These are phyloP conservation scores for Gallinago nigripennis DNA, from an alignment of 2,797 vertebrate species.

Conservation along the genomic window DNA sequence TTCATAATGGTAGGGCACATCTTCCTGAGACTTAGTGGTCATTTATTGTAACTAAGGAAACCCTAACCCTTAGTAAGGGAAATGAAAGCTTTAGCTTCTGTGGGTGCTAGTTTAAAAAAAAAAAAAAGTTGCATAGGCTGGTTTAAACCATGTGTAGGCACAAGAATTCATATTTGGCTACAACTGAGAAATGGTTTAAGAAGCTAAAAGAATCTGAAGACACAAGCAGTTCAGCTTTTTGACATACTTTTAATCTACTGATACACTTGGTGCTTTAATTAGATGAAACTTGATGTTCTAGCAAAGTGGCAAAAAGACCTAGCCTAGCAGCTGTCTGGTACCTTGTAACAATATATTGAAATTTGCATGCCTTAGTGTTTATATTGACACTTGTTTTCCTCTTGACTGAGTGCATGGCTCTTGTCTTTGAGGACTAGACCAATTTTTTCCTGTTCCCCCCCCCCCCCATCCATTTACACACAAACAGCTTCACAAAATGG, in stretches of 20 bases:
- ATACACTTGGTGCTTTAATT: not conserved
- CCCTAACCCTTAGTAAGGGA: not conserved
- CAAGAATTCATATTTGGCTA: not conserved
- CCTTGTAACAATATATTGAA: not conserved
- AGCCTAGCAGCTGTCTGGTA: not conserved
- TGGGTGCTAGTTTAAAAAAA: not conserved
- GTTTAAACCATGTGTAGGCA: not conserved
- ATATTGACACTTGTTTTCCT: not conserved
- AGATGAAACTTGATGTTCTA: not conserved
- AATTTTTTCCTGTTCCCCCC: not conserved
- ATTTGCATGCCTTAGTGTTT: not conserved
- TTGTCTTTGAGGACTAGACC: not conserved
- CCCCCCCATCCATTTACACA: rapidly evolving
- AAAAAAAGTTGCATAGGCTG: not conserved
- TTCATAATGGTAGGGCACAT: not conserved
- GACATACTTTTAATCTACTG: not conserved
- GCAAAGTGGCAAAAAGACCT: not conserved
- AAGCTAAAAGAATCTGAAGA: not conserved
- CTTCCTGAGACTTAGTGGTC: not conserved
- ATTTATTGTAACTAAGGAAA: not conserved
- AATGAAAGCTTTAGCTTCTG: not conserved
- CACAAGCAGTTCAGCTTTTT: not conserved
- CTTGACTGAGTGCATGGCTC: not conserved
- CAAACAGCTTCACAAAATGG: not conserved
- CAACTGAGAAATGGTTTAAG: not conserved